Conservation (phyloP, 2,113 vertebrate species). For the Charina bottae region DNA sequence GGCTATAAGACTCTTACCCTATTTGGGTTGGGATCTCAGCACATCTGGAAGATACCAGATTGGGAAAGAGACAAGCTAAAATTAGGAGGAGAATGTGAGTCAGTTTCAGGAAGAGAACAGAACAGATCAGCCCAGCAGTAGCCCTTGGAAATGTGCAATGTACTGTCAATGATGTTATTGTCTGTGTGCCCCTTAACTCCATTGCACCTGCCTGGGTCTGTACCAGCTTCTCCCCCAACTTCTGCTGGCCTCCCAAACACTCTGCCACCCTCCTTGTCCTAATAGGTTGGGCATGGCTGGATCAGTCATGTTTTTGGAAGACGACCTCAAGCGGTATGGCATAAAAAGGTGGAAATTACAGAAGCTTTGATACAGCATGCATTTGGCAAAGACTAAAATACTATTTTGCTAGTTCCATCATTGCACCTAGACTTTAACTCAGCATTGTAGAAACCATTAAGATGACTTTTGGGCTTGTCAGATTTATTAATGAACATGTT, state of each 20-base stretch:
- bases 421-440: background rate
- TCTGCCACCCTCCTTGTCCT: background rate
- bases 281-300: background rate
- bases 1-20: background rate
- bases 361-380: background rate
- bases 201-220: background rate
- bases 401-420: background rate
- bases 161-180: background rate
- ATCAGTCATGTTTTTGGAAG: background rate
- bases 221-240: background rate
- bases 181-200: background rate
- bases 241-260: background rate
- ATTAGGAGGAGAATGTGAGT: background rate
- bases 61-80: background rate
- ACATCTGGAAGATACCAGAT: background rate
- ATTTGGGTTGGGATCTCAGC: background rate
- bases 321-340: background rate
- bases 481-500: slow-evolving; percentile 8
- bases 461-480: background rate
- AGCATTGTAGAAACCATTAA: slow-evolving; percentile 1
- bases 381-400: background rate
- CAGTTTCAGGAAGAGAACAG: background rate
- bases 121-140: background rate
- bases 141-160: background rate
- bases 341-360: background rate